Evolutionary conservation across 1,140 invertebrate genomes (phyloP), one percentile per base, ranked within the genome.

Genomic region (Zaprionus nigranus): DNA sequence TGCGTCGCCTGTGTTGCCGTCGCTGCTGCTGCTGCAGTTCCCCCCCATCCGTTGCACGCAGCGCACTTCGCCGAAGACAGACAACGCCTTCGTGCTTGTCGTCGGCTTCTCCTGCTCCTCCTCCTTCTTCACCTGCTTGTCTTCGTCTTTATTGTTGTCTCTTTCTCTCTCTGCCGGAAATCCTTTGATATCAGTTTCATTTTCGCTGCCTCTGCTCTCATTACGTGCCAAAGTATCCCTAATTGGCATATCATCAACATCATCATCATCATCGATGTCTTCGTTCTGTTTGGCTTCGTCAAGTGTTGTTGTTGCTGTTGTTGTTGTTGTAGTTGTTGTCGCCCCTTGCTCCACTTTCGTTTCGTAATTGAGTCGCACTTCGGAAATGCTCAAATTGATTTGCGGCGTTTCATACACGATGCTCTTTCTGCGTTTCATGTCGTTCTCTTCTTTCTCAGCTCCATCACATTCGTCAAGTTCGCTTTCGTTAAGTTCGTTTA

Each of bases 341-440:
- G 26, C 20, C 56, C 75, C 64, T 56, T 67, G 68, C 38, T 68
- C 61, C 54, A 62, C 74, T 76, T 81, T 26, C 40, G 67, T 79
- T 71, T 92, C 81, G 64, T 85, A 90, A 67, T 79, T 91, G 54
- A 92, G 67, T 74, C 76, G 88, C 60, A 92, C 49, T 46, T 92
- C 91, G 36, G 87, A 88, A 66, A 92, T 92, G 51, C 64, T 92
- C 49, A 92, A 66, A 24, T 91, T 85, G 22, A 92, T 76, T 60
- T 81, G 81, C 9, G 91, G 91, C 9, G 91, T 92, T 60, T 92
- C 91, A 43, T 86, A 91, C 30, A 92, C 78, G 28, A 90, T 59
- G 69, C 86, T 87, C 11, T 74, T 67, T 54, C 70, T 75, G 26
- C 69, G 78, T 9, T 26, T 34, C 36, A 34, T 43, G 15, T 7